phyloP scores from a whole-genome alignment of 1,140 invertebrate species.

The Mamestra configurata region DNA sequence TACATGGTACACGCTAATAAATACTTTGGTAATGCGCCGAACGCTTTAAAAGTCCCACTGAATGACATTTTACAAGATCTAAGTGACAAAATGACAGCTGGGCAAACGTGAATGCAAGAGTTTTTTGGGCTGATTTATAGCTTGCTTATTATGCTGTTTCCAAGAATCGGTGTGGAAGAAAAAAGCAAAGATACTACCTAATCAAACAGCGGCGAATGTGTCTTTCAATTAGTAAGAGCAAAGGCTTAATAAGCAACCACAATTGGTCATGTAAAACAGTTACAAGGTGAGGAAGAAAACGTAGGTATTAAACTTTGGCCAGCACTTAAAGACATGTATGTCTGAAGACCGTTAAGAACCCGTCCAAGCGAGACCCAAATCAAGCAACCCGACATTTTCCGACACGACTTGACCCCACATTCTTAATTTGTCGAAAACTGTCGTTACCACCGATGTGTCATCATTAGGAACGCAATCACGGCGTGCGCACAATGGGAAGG shows the following conservation, averaged over 20 bases:
- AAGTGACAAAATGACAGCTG: conserved; percentile 45
- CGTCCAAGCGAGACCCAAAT: neutral
- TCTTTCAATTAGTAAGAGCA: neutral
- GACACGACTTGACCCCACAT: conserved; percentile 20
- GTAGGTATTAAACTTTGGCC: neutral
- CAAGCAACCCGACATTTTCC: neutral
- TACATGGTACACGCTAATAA: conserved; percentile 47
- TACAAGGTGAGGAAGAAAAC: neutral
- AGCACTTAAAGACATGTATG: neutral
- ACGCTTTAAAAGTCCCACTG: conserved; percentile 36
- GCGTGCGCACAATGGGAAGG: conserved; percentile 41
- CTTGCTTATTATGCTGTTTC: neutral
- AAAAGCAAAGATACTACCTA: neutral
- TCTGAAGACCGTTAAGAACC: neutral
- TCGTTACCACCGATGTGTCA: conserved; percentile 48
- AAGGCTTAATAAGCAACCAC: neutral
- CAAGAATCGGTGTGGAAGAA: conserved; percentile 6
- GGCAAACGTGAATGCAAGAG: conserved; percentile 5
- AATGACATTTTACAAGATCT: conserved; percentile 47
- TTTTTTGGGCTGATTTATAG: conserved; percentile 32
- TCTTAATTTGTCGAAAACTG: conserved; percentile 42
- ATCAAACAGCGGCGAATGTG: conserved; percentile 6
- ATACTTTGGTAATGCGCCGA: conserved; percentile 39
- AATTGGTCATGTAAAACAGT: neutral
- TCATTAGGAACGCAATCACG: conserved; percentile 41